Evolutionary conservation across 2,797 vertebrate species (phyloP), one percentile per base, ranked within the genome.

Genomic region (Kryptolebias ocellatus): DNA sequence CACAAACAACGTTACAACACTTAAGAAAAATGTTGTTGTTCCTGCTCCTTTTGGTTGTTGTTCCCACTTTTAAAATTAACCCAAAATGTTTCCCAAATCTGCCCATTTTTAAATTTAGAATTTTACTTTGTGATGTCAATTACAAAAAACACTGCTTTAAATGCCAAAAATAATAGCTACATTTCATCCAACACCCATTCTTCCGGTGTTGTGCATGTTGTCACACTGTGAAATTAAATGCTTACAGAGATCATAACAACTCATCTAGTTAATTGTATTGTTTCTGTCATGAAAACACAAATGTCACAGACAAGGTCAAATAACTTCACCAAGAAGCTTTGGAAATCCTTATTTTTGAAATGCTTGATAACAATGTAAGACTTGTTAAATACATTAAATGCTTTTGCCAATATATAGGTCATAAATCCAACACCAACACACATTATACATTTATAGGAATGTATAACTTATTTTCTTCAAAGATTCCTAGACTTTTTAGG

Each of bases 1-100:
- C 17, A 63, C 2, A 70, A 65, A 82, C 62, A 60, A 57, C 29
- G 70, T 42, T 20, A 47, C 44, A 11, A 52, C 46, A 79, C 16
- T 52, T 18, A 51, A 15, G 34, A 42, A 58, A 55, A 20, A 52
- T 28, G 4, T 17, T 56, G 14, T 37, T 53, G 2, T 31, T 51
- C 37, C 4, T 58, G 27, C 24, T 60, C 27, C 49, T 24, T 59
- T 55, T 61, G 15, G 18, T 52, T 49, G 2, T 16, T 57, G 18
- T 29, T 52, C 1, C 27, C 11, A 15, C 15, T 24, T 46, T 50
- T 14, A 18, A 1, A 28, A 42, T 8, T 51, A 15, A 3, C 27
- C 2, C 7, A 57, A 49, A 60, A 3, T 31, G n/a, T 60, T 60
- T 29, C 28, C 14, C 27, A 27, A 24, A 14, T 44, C 6, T 2